These are phyloP conservation scores for Pteropus rufus DNA, from an alignment of 2,797 vertebrate genomes.

Conservation along the genomic window DNA sequence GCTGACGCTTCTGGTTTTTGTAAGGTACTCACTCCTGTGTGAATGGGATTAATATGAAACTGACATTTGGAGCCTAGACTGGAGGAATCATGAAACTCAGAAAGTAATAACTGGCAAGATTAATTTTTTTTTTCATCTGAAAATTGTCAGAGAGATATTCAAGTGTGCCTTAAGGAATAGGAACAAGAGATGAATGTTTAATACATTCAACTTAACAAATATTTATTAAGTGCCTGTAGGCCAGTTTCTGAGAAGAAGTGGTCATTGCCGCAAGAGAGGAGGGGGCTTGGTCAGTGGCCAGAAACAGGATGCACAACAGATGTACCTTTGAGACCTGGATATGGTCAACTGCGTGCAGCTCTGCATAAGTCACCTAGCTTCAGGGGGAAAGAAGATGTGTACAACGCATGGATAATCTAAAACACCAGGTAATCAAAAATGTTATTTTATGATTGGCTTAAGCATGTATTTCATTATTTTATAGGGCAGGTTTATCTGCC, in stretches of 20 bases:
- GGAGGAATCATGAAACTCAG: constrained; percentile 34
- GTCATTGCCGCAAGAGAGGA: neutral
- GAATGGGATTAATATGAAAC: neutral
- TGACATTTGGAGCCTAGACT: constrained; percentile 40
- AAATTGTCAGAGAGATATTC: constrained; percentile 44
- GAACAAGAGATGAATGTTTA: constrained; percentile 42
- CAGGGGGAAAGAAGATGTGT: neutral
- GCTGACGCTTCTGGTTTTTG: constrained; percentile 41
- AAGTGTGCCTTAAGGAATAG: constrained; percentile 30
- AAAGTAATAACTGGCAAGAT: constrained; percentile 20
- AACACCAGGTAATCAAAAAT: neutral
- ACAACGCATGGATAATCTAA: neutral
- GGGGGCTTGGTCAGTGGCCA: neutral
- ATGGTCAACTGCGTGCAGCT: neutral
- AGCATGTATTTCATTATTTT: neutral
- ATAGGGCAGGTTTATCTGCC: neutral
- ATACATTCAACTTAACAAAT: constrained; percentile 41
- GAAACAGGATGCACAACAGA: neutral
- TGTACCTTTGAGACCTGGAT: neutral
- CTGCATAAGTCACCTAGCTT: constrained; percentile 5
- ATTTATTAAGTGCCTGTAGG: constrained; percentile 25
- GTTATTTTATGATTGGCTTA: neutral
- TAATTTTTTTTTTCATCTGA: constrained; percentile 38
- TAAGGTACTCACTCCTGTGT: constrained; percentile 57
- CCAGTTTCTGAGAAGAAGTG: neutral